Evolutionary conservation across 2,888 invertebrate genomes (phyloP), one percentile per base, ranked within the genome.

Genomic region (Dugesia japonica): DNA sequence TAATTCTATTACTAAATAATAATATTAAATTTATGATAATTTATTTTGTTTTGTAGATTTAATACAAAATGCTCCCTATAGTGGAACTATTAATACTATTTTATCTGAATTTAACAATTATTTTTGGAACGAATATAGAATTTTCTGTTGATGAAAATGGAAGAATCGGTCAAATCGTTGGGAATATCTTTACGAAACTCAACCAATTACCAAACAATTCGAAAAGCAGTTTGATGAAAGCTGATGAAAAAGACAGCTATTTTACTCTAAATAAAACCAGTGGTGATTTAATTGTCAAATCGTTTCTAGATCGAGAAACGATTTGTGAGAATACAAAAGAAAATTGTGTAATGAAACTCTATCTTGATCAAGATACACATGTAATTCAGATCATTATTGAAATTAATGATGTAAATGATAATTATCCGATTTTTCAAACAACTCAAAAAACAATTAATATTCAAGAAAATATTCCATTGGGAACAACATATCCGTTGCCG

Each of bases 391-490:
- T 80, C 23, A 78, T 76, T 0, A 17, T 81, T 15, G 77, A 78
- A 26, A 78, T 81, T 1, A 42, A 80, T 0, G 79, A 81, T 74
- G 76, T 76, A 20, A 81, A 81, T 71, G 81, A 81, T 23, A 75
- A 75, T 56, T 17, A 23, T 56, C 75, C 75, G 1, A 56, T 75
- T 15, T 75, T 42, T 42, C 56, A 56, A 56, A 75, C 56, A 20
- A 56, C 20, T 1, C 56, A 56, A n/a, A 56, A 56, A 56, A 56
- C 17, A 7, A 56, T 56, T 4, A 56, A 56, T 23, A 56, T 56
- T n/a, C 56, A 56, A n/a, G 56, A 56, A n/a, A 56, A 56, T 23
- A 56, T 56, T 56, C 56, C 56, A 20, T 4, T 56, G 17, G 56
- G 56, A n/a, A 56, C 56, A n/a, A 56, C 56, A 56, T 56, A 56